These are phyloP conservation scores for Opisthograptis luteolata DNA, from an alignment of 2,888 invertebrate species.

Conservation along the genomic window DNA sequence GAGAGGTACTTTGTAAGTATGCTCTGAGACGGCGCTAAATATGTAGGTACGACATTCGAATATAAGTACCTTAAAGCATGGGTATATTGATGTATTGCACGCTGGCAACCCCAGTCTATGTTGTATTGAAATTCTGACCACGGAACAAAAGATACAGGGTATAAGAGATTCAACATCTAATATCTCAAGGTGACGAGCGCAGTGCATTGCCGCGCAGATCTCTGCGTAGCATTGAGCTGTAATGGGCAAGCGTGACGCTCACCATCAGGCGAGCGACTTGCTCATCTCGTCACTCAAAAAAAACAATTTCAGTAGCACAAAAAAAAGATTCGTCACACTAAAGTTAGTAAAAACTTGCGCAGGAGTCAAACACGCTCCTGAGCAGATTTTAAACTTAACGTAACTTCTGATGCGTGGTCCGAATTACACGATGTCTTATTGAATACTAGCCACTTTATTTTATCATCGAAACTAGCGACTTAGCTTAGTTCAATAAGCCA, in stretches of 20 bases:
- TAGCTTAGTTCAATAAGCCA: conserved; percentile 51
- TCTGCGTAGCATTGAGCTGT: too few species aligned
- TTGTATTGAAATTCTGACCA: conserved; percentile 35
- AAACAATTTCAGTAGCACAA: too few species aligned
- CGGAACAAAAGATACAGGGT: conserved; percentile 21
- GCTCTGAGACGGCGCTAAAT: conserved; percentile 40
- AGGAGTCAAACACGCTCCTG: background rate
- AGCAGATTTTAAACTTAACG: background rate
- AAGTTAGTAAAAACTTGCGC: background rate
- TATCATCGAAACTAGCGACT: conserved; percentile 35
- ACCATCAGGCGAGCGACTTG: too few species aligned
- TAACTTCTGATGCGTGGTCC: conserved; percentile 14
- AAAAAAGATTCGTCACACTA: too few species aligned
- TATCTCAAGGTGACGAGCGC: too few species aligned
- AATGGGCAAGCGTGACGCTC: too few species aligned
- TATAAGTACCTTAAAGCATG: conserved; percentile 56
- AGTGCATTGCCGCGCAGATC: too few species aligned
- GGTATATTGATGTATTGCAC: conserved; percentile 49
- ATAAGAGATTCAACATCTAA: too few species aligned
- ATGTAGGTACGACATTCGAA: conserved; percentile 55
- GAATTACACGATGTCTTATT: conserved; percentile 40
- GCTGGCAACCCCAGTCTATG: conserved; percentile 46
- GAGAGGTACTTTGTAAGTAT: conserved; percentile 61
- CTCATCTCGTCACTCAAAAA: too few species aligned
- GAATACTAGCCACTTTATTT: conserved; percentile 37